Base-by-base conservation (phyloP, 2,888 invertebrate genomes). In the Scrobipalpa atriplicella region DNA sequence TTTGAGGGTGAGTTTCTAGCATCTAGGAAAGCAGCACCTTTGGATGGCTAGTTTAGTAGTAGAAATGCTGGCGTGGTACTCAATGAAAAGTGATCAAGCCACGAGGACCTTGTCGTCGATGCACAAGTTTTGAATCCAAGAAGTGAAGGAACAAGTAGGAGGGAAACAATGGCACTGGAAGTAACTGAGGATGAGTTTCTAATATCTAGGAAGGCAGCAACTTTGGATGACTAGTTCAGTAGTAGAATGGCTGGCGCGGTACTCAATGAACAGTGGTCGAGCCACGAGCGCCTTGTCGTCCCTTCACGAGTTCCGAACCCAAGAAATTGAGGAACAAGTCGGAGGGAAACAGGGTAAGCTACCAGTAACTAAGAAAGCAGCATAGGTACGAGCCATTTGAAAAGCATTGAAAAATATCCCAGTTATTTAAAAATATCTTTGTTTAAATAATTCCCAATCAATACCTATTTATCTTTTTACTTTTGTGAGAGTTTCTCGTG, bases 141-240 rank as follows among this genome's bases (percentile, higher is more conserved):
- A 94, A 66, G 90, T 43, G 11, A 43, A 89, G 0, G 93, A 94
- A 60, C 88, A 93, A 8, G 87, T 89, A 36, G 93, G 93, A 54
- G 93, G 94, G 2, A 93, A 94, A 68, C 94, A 94, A 69, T 95
- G 95, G 95, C 95, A 94, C 62, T 95, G 94, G 94, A 93, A 93
- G 66, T 94, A 93, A 82, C 89, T 95, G 61, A 93, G 95, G 89
- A 95, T 95, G 79, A 70, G 79, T 68, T 11, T 29, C n/a, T 9
- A 43, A 16, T 41, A 16, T 21, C 16, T 18, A 61, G 61, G 61
- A 61, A 41, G 19, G 41, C 16, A 16, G 52, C 16, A 51, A 39
- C 43, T 71, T 86, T 67, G 87, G 66, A 86, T 90, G 11, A 86
- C 84, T 64, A 93, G 93, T 11, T 92, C 92, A 29, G 93, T 93